A percentile compares a stretch with the other conserved stretches of the same genome.
Evolutionary conservation across 1,140 invertebrate genomes (phyloP).

Genomic region (Dendroctonus ponderosae): DNA sequence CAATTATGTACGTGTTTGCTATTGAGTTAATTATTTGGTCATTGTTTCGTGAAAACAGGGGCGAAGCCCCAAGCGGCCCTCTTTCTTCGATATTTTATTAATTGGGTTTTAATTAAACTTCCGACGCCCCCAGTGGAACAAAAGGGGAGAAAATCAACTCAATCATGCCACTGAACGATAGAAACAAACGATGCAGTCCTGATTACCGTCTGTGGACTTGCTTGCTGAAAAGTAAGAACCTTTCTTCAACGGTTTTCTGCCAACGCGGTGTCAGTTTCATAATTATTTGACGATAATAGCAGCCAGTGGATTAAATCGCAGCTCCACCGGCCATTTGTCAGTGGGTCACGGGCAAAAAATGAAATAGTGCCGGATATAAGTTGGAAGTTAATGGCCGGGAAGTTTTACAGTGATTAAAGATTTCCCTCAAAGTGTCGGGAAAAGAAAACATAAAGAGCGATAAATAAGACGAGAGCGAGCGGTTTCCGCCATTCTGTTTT

Average conservation of each 20-base stretch:
- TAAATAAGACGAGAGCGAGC: slow-evolving; percentile 16
- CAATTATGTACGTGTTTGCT: slow-evolving; percentile 17
- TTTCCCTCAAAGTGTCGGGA: slow-evolving; percentile 27
- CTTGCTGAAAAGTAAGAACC: no score
- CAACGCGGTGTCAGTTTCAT: no score
- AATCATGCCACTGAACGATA: no score
- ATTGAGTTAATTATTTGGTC: slow-evolving; percentile 20
- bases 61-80: neutral
- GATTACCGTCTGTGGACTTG: no score
- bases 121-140: neutral
- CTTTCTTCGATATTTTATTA: slow-evolving; percentile 22
- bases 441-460: slow-evolving; percentile 21
- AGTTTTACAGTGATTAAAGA: slow-evolving; percentile 29
- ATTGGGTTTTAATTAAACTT: slow-evolving; percentile 24
- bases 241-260: no score
- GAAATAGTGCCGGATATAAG: slow-evolving; percentile 15
- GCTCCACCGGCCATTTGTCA: slow-evolving; percentile 5
- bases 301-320: no score
- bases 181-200: no score
- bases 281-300: no score
- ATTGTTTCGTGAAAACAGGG: slow-evolving; percentile 14
- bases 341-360: neutral
- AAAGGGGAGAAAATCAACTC: no score
- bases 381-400: slow-evolving; percentile 24
- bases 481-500: slow-evolving; percentile 28